These are phyloP conservation scores for Buathra laborator DNA, from an alignment of 2,888 invertebrate species.

Conservation along the genomic window DNA sequence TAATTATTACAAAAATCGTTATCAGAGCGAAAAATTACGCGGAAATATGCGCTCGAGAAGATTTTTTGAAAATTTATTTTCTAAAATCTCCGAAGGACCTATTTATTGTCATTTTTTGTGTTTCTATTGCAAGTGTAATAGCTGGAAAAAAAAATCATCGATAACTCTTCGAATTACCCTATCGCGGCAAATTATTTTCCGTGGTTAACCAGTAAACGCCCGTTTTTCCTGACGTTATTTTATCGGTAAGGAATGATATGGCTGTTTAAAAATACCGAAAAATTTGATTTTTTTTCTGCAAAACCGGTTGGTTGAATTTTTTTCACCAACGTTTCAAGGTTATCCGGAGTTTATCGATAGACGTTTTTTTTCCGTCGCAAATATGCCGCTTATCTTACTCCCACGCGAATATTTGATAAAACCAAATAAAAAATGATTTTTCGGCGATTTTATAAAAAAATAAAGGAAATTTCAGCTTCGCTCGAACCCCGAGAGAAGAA, in stretches of 20 bases:
- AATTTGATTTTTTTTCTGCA: neutral
- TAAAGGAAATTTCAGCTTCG: neutral
- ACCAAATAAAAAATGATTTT: neutral
- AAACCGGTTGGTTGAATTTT: neutral
- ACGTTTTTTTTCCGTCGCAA: neutral
- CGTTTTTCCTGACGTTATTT: neutral
- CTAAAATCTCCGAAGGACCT: neutral
- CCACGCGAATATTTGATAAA: neutral
- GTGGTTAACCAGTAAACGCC: too few relatives aligned
- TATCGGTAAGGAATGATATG: neutral
- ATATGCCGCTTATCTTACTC: neutral
- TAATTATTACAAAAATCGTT: neutral
- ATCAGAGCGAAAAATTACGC: neutral
- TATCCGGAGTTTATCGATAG: neutral
- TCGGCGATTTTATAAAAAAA: neutral
- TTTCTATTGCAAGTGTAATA: too few relatives aligned
- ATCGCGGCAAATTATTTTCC: neutral
- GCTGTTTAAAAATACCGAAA: neutral
- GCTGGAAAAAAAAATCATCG: neutral
- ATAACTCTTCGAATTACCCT: neutral
- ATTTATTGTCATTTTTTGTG: neutral
- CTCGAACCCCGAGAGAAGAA: neutral
- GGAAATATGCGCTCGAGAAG: neutral
- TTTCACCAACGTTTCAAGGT: neutral
- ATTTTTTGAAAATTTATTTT: neutral